Conservation (phyloP, 30 jellyfish, hydroid and myxozoan genomes). For the Rhopilema esculentum region DNA sequence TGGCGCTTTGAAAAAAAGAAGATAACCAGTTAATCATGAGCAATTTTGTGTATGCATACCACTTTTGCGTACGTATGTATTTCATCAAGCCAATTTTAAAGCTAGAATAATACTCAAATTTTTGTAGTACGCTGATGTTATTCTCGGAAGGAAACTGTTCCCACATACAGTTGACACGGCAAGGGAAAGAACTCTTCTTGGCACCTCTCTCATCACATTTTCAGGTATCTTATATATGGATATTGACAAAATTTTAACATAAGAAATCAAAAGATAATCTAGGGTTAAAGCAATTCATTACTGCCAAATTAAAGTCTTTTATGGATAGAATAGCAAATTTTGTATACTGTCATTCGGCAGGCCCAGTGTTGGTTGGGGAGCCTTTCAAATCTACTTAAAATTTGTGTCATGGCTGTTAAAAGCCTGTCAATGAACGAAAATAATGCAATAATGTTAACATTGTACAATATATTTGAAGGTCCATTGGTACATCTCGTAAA, state of each 20-base stretch:
- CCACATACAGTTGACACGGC: constrained; percentile 9
- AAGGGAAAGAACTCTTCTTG: not conserved
- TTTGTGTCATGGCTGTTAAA: not conserved
- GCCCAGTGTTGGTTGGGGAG: too few relatives aligned
- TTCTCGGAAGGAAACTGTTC: not conserved
- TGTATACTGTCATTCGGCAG: not conserved
- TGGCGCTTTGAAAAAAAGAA: not conserved
- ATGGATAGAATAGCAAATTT: not conserved
- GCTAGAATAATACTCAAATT: not conserved
- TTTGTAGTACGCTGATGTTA: constrained; percentile 10
- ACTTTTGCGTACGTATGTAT: not conserved
- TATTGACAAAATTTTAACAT: not conserved
- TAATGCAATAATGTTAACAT: not conserved
- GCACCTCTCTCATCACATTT: not conserved
- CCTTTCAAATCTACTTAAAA: not conserved
- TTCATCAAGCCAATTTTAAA: not conserved
- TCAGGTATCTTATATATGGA: not conserved
- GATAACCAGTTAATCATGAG: not conserved
- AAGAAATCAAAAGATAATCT: not conserved
- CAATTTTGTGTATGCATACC: not conserved
- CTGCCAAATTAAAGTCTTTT: not conserved
- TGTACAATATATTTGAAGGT: not conserved
- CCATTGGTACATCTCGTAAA: not conserved
- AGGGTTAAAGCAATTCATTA: not conserved
- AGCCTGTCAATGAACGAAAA: not conserved